These are phyloP conservation scores for Eupristina koningsbergeri DNA, from an alignment of 1,140 invertebrate species.

Conservation along the genomic window DNA sequence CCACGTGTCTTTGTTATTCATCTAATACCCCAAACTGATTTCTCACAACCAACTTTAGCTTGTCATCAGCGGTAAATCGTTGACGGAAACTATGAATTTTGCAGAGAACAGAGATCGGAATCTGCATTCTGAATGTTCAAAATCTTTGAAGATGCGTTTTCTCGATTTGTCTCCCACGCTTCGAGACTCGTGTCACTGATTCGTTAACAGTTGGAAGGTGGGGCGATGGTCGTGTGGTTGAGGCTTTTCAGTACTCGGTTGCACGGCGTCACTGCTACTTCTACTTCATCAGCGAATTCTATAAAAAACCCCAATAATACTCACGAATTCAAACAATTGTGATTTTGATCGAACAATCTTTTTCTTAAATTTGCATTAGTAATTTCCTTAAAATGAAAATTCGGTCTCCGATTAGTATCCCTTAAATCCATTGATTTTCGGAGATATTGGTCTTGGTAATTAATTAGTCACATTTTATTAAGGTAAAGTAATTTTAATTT, in stretches of 20 bases:
- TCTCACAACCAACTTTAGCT: no score
- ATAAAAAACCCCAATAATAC: no score
- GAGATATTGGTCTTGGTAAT: not conserved
- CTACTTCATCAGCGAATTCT: no score
- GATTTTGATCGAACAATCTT: no score
- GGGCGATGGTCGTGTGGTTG: conserved; percentile 37
- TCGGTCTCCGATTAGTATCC: not conserved
- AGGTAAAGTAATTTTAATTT: conserved; percentile 5
- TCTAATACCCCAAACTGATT: no score
- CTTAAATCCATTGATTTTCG: not conserved
- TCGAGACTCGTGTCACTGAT: not conserved
- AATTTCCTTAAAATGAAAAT: conserved; percentile 19
- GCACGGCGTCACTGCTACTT: conserved; percentile 16
- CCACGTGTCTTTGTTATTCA: no score
- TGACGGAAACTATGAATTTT: no score
- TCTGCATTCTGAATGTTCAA: not conserved
- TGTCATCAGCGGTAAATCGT: no score
- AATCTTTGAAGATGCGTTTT: not conserved
- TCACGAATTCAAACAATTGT: no score
- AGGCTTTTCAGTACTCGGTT: conserved; percentile 34
- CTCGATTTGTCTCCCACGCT: conserved; percentile 22
- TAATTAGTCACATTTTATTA: not conserved
- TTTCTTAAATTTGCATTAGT: not conserved
- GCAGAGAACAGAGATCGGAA: not conserved
- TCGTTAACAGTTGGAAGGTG: conserved; percentile 45